Evolutionary conservation across 53 echinoderm and acorn worm species (phyloP).

Genomic region (Actinopyga echinites): DNA sequence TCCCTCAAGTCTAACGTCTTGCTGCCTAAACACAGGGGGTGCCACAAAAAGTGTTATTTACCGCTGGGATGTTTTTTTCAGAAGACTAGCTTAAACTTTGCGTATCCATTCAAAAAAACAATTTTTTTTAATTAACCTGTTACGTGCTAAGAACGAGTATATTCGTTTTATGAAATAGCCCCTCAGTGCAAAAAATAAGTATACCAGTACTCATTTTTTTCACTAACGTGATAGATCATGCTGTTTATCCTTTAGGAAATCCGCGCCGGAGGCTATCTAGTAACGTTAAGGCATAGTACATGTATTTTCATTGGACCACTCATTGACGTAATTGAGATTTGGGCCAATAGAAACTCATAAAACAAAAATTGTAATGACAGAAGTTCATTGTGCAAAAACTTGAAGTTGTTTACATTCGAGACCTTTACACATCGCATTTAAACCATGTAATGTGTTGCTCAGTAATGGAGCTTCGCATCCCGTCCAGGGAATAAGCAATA

Average conservation of each 20-base stretch:
- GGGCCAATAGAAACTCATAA: not conserved
- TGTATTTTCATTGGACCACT: not conserved
- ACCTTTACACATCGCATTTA: not conserved
- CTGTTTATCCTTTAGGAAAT: not conserved
- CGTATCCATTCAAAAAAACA: too few relatives aligned
- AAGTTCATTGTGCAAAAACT: not conserved
- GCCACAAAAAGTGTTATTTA: too few relatives aligned
- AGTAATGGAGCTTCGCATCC: not conserved
- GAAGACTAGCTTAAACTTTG: too few relatives aligned
- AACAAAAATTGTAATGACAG: not conserved
- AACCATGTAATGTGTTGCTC: not conserved
- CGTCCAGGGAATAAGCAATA: not conserved
- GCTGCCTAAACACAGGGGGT: not conserved
- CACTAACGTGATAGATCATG: not conserved
- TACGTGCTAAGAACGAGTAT: constrained; percentile 6
- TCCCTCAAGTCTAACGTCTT: not conserved
- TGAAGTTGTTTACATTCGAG: not conserved
- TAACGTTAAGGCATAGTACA: not conserved
- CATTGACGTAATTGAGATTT: not conserved
- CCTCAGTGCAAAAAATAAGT: not conserved
- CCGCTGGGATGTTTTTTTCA: too few relatives aligned
- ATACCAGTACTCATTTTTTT: not conserved
- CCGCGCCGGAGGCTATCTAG: not conserved
- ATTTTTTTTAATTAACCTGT: not conserved
- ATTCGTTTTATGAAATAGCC: not conserved